Percentiles rank a stretch among this genome's conserved stretches.
Conservation (phyloP, 2,797 vertebrate genomes). For the Spinus olivaceus region DNA sequence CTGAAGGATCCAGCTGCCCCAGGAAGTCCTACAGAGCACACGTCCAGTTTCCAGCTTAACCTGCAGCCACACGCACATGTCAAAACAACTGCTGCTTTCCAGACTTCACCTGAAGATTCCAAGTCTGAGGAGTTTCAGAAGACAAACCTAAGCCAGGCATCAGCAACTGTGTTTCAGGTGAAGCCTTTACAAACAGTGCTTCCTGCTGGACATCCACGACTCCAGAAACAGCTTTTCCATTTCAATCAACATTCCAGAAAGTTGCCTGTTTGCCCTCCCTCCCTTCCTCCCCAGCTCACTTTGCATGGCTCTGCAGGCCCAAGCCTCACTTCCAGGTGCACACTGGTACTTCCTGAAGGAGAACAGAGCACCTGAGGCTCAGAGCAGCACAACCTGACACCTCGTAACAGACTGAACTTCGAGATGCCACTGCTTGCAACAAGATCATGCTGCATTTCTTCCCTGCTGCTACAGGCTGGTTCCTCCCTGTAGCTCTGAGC, state of each 20-base stretch:
- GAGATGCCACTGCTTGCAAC: neutral
- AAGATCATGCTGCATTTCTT: neutral
- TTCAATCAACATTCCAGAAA: neutral
- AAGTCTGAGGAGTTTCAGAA: neutral
- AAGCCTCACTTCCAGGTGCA: neutral
- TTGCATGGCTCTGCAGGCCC: neutral
- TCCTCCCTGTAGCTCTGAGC: neutral
- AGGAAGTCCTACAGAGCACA: neutral
- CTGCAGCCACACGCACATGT: neutral
- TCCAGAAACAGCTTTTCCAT: neutral
- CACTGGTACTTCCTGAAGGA: neutral
- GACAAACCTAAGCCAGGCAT: neutral
- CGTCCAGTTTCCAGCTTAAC: neutral
- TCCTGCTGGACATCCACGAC: neutral
- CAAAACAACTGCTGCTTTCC: neutral
- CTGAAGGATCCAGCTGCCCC: fast-evolving
- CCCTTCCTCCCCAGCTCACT: neutral
- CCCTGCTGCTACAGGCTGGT: neutral
- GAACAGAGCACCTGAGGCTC: neutral
- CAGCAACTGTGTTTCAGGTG: neutral
- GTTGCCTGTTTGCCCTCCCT: neutral
- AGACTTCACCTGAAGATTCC: neutral
- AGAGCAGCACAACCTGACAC: neutral
- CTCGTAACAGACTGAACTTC: fast-evolving
- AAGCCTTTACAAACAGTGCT: neutral